Evolutionary conservation across 2,113 vertebrate genomes (phyloP).

Genomic region (Chloropsis cyanopogon): DNA sequence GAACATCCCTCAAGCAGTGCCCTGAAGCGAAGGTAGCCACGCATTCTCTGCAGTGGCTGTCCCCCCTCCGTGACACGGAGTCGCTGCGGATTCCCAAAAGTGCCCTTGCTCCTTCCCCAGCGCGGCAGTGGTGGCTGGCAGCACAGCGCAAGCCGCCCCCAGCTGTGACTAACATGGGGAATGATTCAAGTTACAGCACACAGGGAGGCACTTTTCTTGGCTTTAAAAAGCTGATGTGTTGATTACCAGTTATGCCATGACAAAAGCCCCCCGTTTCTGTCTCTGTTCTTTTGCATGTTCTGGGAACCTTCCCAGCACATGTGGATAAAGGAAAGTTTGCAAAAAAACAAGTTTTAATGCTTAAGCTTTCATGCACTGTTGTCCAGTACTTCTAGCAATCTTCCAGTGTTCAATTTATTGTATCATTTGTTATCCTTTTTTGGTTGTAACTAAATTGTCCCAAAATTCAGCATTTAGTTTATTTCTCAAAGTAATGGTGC

Average conservation of each 20-base stretch:
- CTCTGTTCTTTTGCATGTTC: not conserved
- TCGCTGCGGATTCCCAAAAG: not conserved
- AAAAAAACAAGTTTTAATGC: not conserved
- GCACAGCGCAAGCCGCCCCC: not conserved
- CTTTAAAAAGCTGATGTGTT: slow-evolving; percentile 40
- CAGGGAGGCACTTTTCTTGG: slow-evolving; percentile 23
- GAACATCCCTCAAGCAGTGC: not conserved
- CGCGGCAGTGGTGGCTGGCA: not conserved
- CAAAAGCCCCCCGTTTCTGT: not conserved
- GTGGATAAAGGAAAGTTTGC: not conserved
- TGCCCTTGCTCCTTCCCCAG: not conserved
- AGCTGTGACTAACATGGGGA: not conserved
- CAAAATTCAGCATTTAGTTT: not conserved
- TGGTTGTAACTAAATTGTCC: not conserved
- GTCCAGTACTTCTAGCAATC: not conserved
- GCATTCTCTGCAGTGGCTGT: not conserved
- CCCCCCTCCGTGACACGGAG: fast-evolving
- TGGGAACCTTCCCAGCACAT: not conserved
- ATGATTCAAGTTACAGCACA: slow-evolving; percentile 27
- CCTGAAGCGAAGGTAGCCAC: not conserved
- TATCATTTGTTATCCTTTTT: not conserved
- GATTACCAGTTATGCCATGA: not conserved
- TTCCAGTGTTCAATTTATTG: not conserved
- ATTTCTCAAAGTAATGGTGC: not conserved
- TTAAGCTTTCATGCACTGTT: not conserved